Base-by-base conservation (phyloP, 2,888 invertebrate species). In the Itoplectis maculator region DNA sequence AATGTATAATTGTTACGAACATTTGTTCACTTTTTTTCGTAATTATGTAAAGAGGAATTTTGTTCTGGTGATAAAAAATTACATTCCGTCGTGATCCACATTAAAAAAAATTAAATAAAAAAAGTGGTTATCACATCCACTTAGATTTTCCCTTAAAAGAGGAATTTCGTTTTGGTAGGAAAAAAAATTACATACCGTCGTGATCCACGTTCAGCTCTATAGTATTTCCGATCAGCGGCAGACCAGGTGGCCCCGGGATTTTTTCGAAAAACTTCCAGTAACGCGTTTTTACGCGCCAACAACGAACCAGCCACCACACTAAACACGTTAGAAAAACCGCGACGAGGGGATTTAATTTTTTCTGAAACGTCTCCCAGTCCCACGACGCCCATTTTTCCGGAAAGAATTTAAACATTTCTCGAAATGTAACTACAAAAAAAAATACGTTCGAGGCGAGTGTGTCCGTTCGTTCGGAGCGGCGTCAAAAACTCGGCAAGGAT, bases 191-290 rank as follows among this genome's bases (percentile, higher is more conserved):
- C 91, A 93, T 90, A 94, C 95, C 95, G 88, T 94, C 94, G 84
- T 94, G 94, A 88, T 94, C 94, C 42, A 94, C 94, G 89, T 94
- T 94, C 84, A 95, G 93, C 88, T 95, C 94, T 69, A 95, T 93
- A 29, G 94, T 93, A 90, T 95, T 95, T n/a, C 96, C 96, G 75
- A 96, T 88, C 15, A 95, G 87, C 0, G 95, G 95, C 70, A 95
- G 88, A 3, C 94, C 93, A 0, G 93, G 92, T 11, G 95, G 95
- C 66, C 95, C 95, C 8, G 95, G 95, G 74, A 95, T 94, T 88
- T 93, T 93, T 56, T 94, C 93, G 75, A 95, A 93, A 73, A 94
- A 90, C 83, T 93, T 92, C 54, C 94, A 93, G 86, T 93, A 88
- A 72, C 93, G 90, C 45, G 92, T 89, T 59, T 94, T 84, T 9